Percentiles rank a stretch among this genome's conserved stretches.
These are phyloP conservation scores for Salvelinus sp. DNA, from an alignment of 2,113 vertebrate genomes.

Conservation along the genomic window DNA sequence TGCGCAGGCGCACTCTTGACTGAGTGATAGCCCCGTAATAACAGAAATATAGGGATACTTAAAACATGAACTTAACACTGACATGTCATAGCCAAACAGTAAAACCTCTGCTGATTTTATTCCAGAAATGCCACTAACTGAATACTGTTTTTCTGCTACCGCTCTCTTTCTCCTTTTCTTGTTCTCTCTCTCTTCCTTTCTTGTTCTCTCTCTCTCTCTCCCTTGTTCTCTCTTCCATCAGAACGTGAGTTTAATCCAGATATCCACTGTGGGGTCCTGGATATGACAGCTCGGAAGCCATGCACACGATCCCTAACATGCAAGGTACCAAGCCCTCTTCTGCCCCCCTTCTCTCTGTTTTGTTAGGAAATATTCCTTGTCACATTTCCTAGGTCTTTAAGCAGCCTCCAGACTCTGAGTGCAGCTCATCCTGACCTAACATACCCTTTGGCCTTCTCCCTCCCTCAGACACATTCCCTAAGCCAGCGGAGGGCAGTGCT, in stretches of 20 bases:
- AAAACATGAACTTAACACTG: too few relatives aligned
- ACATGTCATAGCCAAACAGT: too few relatives aligned
- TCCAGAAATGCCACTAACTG: neutral
- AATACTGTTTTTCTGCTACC: neutral
- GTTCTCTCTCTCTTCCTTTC: neutral
- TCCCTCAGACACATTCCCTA: constrained; percentile 97
- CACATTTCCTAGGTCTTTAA: neutral
- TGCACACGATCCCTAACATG: constrained; percentile 99
- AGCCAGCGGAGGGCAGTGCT: constrained; percentile 96
- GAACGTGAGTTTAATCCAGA: constrained; percentile 98
- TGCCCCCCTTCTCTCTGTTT: neutral
- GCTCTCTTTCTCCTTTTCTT: too few relatives aligned
- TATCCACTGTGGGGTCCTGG: constrained; percentile 96
- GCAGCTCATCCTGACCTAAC: neutral
- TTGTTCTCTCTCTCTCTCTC: too few relatives aligned
- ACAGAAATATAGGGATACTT: too few relatives aligned
- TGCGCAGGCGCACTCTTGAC: too few relatives aligned
- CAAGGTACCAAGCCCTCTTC: constrained; percentile 81
- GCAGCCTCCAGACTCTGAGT: neutral
- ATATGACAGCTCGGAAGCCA: constrained; percentile 93
- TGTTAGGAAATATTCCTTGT: neutral
- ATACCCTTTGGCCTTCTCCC: neutral
- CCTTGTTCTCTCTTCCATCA: constrained; percentile 53
- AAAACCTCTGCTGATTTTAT: too few relatives aligned
- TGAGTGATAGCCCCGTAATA: too few relatives aligned